Conservation (phyloP, 2,113 vertebrate species). For the Barnardius zonarius region DNA sequence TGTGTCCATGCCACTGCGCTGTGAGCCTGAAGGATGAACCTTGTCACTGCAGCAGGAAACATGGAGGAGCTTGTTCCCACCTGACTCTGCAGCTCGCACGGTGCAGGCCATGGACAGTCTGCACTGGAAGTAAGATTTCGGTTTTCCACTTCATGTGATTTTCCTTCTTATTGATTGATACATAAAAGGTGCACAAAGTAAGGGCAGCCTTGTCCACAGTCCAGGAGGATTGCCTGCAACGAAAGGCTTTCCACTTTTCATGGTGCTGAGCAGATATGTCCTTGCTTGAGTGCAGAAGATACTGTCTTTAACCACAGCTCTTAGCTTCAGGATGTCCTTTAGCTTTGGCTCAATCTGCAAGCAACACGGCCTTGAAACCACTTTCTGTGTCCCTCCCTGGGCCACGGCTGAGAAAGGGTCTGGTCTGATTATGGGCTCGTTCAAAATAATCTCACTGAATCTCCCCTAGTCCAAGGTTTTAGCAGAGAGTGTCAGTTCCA, state of each 20-base stretch:
- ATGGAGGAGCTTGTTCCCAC: not conserved
- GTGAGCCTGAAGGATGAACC: not conserved
- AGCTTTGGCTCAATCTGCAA: not conserved
- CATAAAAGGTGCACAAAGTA: not conserved
- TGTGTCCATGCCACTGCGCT: not conserved
- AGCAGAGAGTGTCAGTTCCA: not conserved
- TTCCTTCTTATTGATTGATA: not conserved
- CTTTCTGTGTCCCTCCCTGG: not conserved
- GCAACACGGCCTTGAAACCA: not conserved
- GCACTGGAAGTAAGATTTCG: not conserved
- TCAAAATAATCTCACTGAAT: not conserved
- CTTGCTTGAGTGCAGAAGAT: not conserved
- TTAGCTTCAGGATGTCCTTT: not conserved
- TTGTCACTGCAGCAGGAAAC: not conserved
- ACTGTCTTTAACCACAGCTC: not conserved
- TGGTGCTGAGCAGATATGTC: not conserved
- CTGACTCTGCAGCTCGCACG: not conserved
- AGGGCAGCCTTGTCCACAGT: not conserved
- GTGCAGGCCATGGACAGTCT: not conserved
- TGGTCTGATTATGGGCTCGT: not conserved
- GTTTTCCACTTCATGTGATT: not conserved
- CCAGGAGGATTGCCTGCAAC: not conserved
- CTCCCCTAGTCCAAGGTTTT: not conserved
- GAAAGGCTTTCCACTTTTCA: not conserved
- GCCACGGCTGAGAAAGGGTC: not conserved